Percentiles rank a stretch among this genome's conserved stretches.
phyloP scores from a whole-genome alignment of 1,140 invertebrate genomes.

The Tetraneura akinire region DNA sequence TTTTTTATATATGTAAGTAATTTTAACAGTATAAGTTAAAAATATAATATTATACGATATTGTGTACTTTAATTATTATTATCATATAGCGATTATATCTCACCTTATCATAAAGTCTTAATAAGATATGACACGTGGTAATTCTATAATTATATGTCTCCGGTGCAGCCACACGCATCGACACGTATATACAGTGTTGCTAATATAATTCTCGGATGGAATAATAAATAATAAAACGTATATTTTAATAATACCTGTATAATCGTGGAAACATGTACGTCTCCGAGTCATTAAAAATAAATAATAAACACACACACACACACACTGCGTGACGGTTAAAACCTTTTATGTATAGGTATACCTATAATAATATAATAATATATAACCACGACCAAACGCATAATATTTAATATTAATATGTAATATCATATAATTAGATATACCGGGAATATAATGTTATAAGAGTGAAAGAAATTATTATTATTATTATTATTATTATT shows the following conservation, averaged over 20 bases:
- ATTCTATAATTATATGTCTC: too few species aligned
- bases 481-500: slow-evolving; percentile 9
- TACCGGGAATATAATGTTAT: not conserved
- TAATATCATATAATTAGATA: too few species aligned
- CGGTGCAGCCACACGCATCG: too few species aligned
- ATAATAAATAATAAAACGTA: not conserved
- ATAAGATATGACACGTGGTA: too few species aligned
- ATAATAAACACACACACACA: not conserved
- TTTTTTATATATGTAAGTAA: too few species aligned
- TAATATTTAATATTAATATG: too few species aligned
- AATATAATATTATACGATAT: too few species aligned
- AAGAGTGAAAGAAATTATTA: slow-evolving; percentile 1
- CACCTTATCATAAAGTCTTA: too few species aligned
- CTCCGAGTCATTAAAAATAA: not conserved
- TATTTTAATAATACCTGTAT: not conserved
- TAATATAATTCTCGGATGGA: slow-evolving; percentile 1
- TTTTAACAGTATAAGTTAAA: too few species aligned
- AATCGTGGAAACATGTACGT: not conserved
- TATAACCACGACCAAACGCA: not conserved
- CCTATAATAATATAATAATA: too few species aligned
- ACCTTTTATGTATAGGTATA: not conserved
- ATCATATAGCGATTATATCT: too few species aligned
- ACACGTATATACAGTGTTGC: not conserved
- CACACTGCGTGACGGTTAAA: not conserved
- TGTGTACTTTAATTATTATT: too few species aligned